A percentile compares a stretch with the other conserved stretches of the same genome.
Conservation (phyloP, 37 sponge, comb jelly and placozoan species). For the Oopsacas minuta region DNA sequence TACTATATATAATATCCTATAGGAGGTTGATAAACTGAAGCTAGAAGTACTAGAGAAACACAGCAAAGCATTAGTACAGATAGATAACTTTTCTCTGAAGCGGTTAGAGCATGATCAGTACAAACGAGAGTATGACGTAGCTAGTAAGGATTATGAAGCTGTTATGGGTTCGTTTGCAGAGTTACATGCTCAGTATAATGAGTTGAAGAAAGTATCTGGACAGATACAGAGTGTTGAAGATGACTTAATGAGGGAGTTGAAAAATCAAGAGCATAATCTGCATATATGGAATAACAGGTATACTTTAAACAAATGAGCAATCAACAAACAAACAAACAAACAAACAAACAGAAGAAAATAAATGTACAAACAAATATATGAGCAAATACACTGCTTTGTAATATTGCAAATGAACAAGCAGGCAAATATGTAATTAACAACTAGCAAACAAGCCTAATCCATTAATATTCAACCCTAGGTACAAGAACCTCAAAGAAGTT, state of each 20-base stretch:
- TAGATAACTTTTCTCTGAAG: background rate
- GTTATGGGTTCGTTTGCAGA: background rate
- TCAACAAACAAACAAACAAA: no score
- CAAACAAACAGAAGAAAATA: no score
- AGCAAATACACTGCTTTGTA: no score
- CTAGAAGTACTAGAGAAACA: background rate
- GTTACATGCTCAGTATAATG: conserved; percentile 12
- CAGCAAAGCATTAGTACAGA: background rate
- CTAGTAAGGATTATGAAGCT: background rate
- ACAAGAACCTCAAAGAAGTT: background rate
- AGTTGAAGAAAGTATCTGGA: background rate
- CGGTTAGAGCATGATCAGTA: background rate
- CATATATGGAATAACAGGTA: conserved; percentile 10
- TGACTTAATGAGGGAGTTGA: background rate
- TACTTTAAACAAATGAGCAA: no score
- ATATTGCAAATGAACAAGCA: no score
- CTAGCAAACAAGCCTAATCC: no score
- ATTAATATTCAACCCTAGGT: background rate
- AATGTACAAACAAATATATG: no score
- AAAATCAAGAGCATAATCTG: background rate
- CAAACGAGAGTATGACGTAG: conserved; percentile 10
- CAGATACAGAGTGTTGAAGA: background rate
- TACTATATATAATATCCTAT: no score
- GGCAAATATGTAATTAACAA: no score
- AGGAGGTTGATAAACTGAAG: background rate